Conservation (phyloP, 2,113 vertebrate species). For the Antechinus stuartii region DNA sequence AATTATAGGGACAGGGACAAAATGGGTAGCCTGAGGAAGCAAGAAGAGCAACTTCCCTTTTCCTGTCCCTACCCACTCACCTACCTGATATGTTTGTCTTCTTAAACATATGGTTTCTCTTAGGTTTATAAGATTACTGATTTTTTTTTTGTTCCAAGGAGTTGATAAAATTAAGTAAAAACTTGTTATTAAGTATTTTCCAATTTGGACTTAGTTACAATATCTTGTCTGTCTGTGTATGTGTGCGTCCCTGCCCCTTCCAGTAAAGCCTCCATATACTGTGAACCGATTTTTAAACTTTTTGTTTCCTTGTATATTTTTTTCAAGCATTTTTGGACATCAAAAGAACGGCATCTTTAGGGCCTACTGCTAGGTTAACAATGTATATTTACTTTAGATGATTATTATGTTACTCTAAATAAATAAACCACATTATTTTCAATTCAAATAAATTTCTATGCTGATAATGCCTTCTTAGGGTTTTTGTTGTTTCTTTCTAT, state of each 20-base stretch:
- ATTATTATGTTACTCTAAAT: slow-evolving; percentile 81
- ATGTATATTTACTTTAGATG: slow-evolving; percentile 77
- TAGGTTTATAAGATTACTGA: slow-evolving; percentile 57
- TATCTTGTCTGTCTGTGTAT: slow-evolving; percentile 32
- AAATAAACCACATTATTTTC: slow-evolving; percentile 82
- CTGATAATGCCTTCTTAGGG: slow-evolving; percentile 73
- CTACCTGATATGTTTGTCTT: slow-evolving; percentile 37
- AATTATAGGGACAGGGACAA: slow-evolving; percentile 50
- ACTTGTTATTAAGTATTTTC: slow-evolving; percentile 73
- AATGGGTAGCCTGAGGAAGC: slow-evolving; percentile 53
- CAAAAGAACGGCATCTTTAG: slow-evolving; percentile 67
- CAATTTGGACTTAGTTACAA: slow-evolving; percentile 66
- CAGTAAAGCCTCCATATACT: slow-evolving; percentile 73
- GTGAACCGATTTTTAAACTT: slow-evolving; percentile 79
- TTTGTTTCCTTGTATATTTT: slow-evolving; percentile 80
- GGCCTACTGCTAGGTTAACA: slow-evolving; percentile 75
- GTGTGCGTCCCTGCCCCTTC: slow-evolving; percentile 3
- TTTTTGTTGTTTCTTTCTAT: slow-evolving; percentile 57
- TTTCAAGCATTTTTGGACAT: slow-evolving; percentile 78
- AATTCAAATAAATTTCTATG: slow-evolving; percentile 85
- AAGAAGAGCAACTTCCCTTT: background rate
- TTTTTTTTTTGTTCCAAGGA: slow-evolving; percentile 57
- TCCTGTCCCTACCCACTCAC: background rate
- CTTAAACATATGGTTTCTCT: slow-evolving; percentile 55
- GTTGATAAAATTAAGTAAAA: slow-evolving; percentile 41